A percentile compares a stretch with the other conserved stretches of the same genome.
These are phyloP conservation scores for Cecropterus lyciades DNA, from an alignment of 1,140 invertebrate genomes.

Conservation along the genomic window DNA sequence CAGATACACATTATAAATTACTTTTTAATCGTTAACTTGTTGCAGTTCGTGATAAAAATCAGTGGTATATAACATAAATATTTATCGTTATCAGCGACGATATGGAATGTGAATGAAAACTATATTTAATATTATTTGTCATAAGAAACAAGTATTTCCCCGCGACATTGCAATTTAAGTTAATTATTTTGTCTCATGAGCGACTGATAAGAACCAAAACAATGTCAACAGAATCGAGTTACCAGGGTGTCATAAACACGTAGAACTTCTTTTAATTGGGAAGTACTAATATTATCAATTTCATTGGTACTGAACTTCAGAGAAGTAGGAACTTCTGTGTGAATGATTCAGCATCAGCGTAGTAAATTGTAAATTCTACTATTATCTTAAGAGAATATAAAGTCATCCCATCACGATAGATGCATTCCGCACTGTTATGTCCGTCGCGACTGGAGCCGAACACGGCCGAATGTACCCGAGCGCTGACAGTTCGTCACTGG, in stretches of 20 bases:
- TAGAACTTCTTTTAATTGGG: not conserved
- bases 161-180: conserved; percentile 6
- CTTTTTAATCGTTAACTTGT: no score
- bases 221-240: conserved; percentile 8
- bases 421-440: conserved; percentile 17
- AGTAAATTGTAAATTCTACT: conserved; percentile 1
- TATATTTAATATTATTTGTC: no score
- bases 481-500: conserved; percentile 76
- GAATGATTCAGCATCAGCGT: not conserved
- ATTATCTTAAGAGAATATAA: conserved; percentile 3
- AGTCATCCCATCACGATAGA: conserved; percentile 15
- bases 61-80: no score
- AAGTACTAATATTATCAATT: not conserved
- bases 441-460: conserved; percentile 40
- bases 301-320: not conserved
- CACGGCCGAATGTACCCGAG: conserved; percentile 53
- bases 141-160: no score
- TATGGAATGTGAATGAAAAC: no score
- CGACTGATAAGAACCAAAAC: conserved; percentile 12
- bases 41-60: no score
- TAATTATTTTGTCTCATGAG: not conserved
- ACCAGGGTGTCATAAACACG: conserved; percentile 10
- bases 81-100: no score
- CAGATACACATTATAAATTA: no score
- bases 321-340: not conserved